Base-by-base conservation (phyloP, 1,140 invertebrate species). In the Mizuhopecten yessoensis region DNA sequence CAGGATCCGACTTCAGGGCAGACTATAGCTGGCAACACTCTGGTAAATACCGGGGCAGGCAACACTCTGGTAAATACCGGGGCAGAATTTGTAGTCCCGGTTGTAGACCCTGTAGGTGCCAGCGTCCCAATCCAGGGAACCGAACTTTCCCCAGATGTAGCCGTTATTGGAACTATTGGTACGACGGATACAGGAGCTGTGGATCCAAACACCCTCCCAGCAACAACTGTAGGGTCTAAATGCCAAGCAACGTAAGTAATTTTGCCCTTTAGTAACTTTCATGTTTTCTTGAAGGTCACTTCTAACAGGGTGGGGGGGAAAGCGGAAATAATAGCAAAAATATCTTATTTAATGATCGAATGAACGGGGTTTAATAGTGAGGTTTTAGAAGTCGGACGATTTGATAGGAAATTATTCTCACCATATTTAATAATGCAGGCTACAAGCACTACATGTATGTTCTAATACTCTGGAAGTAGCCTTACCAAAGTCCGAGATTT, bases 171-270 rank as follows among this genome's bases (percentile, higher is more conserved):
- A 75, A 75, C 23, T 5, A 75, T 75, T 11, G 57, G 57, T 29
- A 75, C 57, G 42, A 45, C 42, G 20, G 57, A 75, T 29, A 29
- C 57, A 1, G 57, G 23, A n/a, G 11, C 23, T 75, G n/a, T 75
- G 23, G 57, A 75, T 75, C 57, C 57, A 75, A 75, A 75, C 57
- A 29, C 57, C 11, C 57, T 29, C 23, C 57, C 57, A 29, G 11
- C 57, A 29, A 75, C 57, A 5, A n/a, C 23, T 7, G 57, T 75
- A 7, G 57, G 57, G 11, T 75, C 57, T 29, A 75, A 75, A 75
- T 75, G 57, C n/a, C 57, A 75, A n/a, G 57, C 57, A 75, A 75
- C 57, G 57, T 75, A 75, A 75, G 57, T 75, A 11, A 7, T 75
- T 3, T 75, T 45, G 17, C 17, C 36, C n/a, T n/a, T n/a, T n/a